A percentile compares a stretch with the other conserved stretches of the same genome.
Evolutionary conservation across 1,140 invertebrate species (phyloP).

Genomic region (Phenacoccus solenopsis): DNA sequence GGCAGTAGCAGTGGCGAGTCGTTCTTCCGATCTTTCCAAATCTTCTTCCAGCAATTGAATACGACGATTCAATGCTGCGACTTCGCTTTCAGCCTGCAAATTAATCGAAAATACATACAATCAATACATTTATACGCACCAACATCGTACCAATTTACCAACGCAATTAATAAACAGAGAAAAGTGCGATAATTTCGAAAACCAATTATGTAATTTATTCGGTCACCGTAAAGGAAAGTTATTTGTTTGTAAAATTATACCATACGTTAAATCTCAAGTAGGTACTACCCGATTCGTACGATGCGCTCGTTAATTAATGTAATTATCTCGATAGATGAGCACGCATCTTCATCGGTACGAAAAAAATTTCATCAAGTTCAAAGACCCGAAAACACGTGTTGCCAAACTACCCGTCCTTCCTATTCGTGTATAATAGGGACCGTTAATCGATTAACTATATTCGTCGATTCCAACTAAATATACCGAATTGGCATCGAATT

Average conservation of each 20-base stretch:
- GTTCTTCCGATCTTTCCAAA: conserved; percentile 93
- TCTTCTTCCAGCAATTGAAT: conserved; percentile 98
- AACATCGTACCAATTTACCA: neutral
- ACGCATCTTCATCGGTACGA: too few species aligned
- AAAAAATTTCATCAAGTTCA: too few species aligned
- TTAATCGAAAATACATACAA: conserved; percentile 20
- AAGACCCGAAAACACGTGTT: neutral
- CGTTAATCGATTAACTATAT: neutral
- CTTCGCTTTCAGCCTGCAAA: conserved; percentile 90
- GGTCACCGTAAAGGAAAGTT: too few species aligned
- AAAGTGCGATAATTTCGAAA: too few species aligned
- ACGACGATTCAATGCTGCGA: conserved; percentile 92
- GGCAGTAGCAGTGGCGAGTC: conserved; percentile 86
- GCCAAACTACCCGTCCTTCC: neutral
- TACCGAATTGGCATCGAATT: neutral
- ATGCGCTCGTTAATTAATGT: neutral
- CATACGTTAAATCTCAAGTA: neutral
- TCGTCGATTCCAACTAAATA: neutral
- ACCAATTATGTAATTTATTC: too few species aligned
- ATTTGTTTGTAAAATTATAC: too few species aligned
- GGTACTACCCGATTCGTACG: neutral
- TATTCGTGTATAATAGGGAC: too few species aligned
- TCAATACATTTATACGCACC: neutral
- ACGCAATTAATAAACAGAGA: neutral
- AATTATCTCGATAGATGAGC: neutral